phyloP scores from a whole-genome alignment of 2,113 vertebrate genomes.

The Amphiprion percula region DNA sequence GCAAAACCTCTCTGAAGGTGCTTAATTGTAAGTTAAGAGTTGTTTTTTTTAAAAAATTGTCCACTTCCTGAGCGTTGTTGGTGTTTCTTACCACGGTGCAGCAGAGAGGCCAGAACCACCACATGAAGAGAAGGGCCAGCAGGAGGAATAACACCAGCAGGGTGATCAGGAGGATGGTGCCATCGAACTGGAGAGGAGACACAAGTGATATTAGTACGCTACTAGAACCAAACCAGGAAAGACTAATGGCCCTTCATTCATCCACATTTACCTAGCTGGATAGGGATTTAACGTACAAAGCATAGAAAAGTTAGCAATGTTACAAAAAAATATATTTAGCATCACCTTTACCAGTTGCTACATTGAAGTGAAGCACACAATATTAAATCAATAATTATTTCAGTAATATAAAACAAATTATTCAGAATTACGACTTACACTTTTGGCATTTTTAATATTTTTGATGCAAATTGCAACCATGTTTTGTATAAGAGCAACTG shows the following conservation, averaged over 20 bases:
- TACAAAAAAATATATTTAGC: too few species aligned
- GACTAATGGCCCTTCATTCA: background rate
- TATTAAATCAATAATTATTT: too few species aligned
- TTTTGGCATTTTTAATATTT: too few species aligned
- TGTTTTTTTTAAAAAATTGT: background rate
- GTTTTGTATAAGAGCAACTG: background rate
- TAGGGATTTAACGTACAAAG: too few species aligned
- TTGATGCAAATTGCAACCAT: background rate
- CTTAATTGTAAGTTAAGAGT: slow-evolving; percentile 9
- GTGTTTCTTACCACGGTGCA: slow-evolving; percentile 87
- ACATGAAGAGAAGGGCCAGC: slow-evolving; percentile 86
- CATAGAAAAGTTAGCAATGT: too few species aligned
- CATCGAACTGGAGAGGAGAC: slow-evolving; percentile 84
- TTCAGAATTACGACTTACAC: too few species aligned
- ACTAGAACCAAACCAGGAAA: background rate
- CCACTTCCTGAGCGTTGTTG: slow-evolving; percentile 5
- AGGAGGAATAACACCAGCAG: slow-evolving; percentile 89
- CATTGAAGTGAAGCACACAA: too few species aligned
- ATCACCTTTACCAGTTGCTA: too few species aligned
- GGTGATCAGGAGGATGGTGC: slow-evolving; percentile 90
- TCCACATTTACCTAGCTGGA: too few species aligned
- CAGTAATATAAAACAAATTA: too few species aligned
- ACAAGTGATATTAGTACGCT: background rate
- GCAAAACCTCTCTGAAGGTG: background rate
- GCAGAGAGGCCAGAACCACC: slow-evolving; percentile 92